These are phyloP conservation scores for Danaus melanippus DNA, from an alignment of 1,140 invertebrate genomes.

Conservation along the genomic window DNA sequence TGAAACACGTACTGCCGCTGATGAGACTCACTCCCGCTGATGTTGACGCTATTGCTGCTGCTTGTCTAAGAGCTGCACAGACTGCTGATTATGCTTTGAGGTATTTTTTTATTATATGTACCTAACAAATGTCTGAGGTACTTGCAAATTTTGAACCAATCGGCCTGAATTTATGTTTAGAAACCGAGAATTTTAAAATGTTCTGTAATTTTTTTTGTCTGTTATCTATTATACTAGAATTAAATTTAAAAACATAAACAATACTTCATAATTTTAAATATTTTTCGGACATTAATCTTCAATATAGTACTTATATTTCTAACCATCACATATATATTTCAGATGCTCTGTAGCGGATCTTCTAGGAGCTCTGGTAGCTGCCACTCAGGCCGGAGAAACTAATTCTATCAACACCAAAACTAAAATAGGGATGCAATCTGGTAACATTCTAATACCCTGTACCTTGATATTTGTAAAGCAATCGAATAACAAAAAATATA, in stretches of 20 bases:
- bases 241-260: no score
- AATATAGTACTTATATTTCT: no score
- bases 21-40: constrained; percentile 45
- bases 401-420: constrained; percentile 57
- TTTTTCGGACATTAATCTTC: no score
- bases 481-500: no score
- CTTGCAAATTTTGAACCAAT: no score
- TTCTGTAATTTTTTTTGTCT: no score
- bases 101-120: constrained; percentile 18
- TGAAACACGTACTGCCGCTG: constrained; percentile 45
- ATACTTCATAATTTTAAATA: no score
- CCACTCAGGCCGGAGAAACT: constrained; percentile 80
- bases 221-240: no score
- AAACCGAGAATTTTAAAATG: no score
- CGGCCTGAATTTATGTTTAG: no score
- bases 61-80: constrained; percentile 49
- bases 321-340: constrained; percentile 10
- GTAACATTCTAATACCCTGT: constrained; percentile 11
- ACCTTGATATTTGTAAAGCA: no score
- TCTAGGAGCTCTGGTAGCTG: constrained; percentile 88
- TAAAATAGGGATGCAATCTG: constrained; percentile 48
- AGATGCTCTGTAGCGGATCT: constrained; percentile 91
- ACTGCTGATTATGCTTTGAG: constrained; percentile 51
- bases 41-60: constrained; percentile 51
- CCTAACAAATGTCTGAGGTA: no score